Evolutionary conservation across 2,888 invertebrate genomes (phyloP).

Genomic region (Yponomeuta evonymella): DNA sequence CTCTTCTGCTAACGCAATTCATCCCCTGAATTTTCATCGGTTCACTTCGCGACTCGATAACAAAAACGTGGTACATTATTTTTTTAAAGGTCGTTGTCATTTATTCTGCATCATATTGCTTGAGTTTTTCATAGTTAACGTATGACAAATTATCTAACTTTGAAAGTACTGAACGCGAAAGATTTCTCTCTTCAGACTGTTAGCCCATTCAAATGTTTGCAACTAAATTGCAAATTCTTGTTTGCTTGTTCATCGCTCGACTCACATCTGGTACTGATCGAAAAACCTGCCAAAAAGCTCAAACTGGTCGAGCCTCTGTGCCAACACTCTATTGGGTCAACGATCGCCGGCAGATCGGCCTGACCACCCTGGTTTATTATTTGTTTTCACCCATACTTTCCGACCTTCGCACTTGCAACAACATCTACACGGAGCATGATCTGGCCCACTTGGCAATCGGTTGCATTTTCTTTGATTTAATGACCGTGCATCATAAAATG

Average conservation of each 20-base stretch:
- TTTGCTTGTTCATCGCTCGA: not conserved
- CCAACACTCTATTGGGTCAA: constrained; percentile 34
- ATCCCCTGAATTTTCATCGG: no score
- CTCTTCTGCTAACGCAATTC: no score
- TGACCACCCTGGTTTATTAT: constrained; percentile 26
- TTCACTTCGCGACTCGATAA: no score
- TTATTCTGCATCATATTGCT: no score
- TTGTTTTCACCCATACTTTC: constrained; percentile 34
- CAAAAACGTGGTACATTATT: no score
- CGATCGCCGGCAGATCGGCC: constrained; percentile 26
- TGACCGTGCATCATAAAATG: not conserved
- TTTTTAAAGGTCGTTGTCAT: no score
- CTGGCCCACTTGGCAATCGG: constrained; percentile 54
- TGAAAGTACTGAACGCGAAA: no score
- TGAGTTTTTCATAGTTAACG: no score
- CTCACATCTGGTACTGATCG: not conserved
- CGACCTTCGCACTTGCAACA: constrained; percentile 20
- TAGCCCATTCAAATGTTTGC: not conserved
- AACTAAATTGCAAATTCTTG: not conserved
- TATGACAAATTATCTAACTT: no score
- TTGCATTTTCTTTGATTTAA: constrained; percentile 8
- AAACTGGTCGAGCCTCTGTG: not conserved
- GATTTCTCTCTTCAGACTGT: not conserved
- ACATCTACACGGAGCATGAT: constrained; percentile 19
- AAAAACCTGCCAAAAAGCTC: not conserved